A percentile compares a stretch with the other conserved stretches of the same genome.
phyloP scores from a whole-genome alignment of 2,888 invertebrate genomes.

The Drepanosiphum platanoidis region DNA sequence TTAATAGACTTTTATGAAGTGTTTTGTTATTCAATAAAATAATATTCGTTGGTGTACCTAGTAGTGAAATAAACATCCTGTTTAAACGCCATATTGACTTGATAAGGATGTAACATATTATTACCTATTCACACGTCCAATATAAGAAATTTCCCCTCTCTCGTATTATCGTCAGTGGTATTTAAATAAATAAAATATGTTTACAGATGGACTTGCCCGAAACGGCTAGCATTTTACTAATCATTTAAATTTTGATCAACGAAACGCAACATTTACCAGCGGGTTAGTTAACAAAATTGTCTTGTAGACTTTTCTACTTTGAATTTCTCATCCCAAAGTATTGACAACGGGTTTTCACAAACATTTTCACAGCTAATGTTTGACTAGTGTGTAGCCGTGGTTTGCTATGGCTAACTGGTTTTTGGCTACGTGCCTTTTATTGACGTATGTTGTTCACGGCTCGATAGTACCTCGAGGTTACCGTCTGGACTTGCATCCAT shows the following conservation, averaged over 20 bases:
- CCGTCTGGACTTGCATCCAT: slow-evolving; percentile 75
- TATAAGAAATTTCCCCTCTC: background rate
- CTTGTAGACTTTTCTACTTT: background rate
- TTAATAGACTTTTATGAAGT: slow-evolving; percentile 17
- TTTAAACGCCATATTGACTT: slow-evolving; percentile 41
- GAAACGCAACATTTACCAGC: background rate
- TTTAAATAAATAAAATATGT: slow-evolving; percentile 9
- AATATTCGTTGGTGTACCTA: background rate
- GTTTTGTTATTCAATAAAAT: slow-evolving; percentile 39
- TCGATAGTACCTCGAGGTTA: slow-evolving; percentile 73
- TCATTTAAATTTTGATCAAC: slow-evolving; percentile 14
- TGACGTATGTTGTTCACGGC: background rate
- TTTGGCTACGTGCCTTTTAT: slow-evolving; percentile 35
- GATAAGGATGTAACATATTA: slow-evolving; percentile 55
- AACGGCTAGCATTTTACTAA: background rate
- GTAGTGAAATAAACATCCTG: slow-evolving; percentile 50
- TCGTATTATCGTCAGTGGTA: background rate
- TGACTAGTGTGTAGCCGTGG: slow-evolving; percentile 13
- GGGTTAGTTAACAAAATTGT: background rate
- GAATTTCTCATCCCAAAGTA: background rate
- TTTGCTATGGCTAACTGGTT: slow-evolving; percentile 49
- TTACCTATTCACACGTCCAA: slow-evolving; percentile 31
- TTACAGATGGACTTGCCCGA: background rate
- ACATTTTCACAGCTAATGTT: background rate
- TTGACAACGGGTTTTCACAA: background rate